phyloP scores from a whole-genome alignment of 2,113 vertebrate species.

The Poeciliopsis turrubarensis region DNA sequence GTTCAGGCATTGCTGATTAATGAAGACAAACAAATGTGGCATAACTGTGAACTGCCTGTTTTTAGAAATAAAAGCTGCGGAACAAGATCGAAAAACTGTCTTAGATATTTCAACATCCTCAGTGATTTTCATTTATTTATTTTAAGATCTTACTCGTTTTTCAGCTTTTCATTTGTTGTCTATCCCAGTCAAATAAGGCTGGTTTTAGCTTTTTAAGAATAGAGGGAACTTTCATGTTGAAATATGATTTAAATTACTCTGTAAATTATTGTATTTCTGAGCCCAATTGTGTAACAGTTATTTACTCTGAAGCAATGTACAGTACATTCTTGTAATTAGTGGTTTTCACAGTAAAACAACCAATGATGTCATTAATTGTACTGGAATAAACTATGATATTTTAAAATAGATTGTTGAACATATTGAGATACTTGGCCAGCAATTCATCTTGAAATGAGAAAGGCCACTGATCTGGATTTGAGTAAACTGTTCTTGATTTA shows the following conservation, averaged over 20 bases:
- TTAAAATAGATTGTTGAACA: not conserved
- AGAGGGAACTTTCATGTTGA: too few species aligned
- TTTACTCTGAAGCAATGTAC: not conserved
- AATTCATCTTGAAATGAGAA: not conserved
- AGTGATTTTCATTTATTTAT: not conserved
- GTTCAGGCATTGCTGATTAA: not conserved
- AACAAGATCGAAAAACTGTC: too few species aligned
- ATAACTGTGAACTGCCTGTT: not conserved
- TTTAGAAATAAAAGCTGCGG: not conserved
- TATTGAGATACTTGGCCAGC: not conserved
- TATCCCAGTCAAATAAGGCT: not conserved
- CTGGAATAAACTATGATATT: not conserved
- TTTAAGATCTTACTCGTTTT: not conserved
- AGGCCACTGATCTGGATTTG: too few species aligned
- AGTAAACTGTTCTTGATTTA: not conserved
- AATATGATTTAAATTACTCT: too few species aligned
- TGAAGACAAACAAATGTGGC: not conserved
- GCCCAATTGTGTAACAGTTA: not conserved
- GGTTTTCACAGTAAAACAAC: not conserved
- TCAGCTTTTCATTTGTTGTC: not conserved
- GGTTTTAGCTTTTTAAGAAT: too few species aligned
- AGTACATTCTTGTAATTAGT: not conserved
- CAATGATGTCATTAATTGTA: not conserved
- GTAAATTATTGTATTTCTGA: too few species aligned
- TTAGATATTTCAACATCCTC: not conserved